Base-by-base conservation (phyloP, 1,140 invertebrate genomes). In the Brachionus rubens region DNA sequence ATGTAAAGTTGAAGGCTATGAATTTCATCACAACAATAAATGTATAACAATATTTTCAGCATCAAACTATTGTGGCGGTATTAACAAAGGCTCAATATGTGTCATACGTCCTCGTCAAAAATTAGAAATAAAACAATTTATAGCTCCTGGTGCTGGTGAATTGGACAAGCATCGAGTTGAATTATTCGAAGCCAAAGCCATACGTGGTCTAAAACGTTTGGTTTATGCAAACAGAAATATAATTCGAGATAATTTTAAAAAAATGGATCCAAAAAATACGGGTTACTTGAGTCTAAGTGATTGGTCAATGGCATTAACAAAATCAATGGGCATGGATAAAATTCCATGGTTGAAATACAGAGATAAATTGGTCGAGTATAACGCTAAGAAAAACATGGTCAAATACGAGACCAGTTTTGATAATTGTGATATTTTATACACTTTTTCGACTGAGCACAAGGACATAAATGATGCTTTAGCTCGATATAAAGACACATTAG, bases 21-120 rank as follows among this genome's bases (percentile, higher is more conserved):
- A 95, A 83, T 89, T 91, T 75, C 88, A 88, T 26, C 93, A 96
- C 79, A 88, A 90, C 80, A 89, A 90, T 76, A 90, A 90, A 85
- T 91, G 92, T 52, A 88, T 96, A 77, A 96, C 93, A 41, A 91
- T 95, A 78, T 96, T 96, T 84, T 94, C 92, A 6, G 93, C 92
- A 0, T 95, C 93, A 1, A 95, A 94, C 83, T 96, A 95, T 82
- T 96, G 95, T 83, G 92, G 93, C 81, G 92, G 92, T 1, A 93
- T 91, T 21, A 96, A 96, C 82, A 91, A 92, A 80, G 93, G 93
- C 0, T 92, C 93, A 1, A 94, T 93, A 82, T 85, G 94, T 76
- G 92, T 91, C 80, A 85, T 94, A 3, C n/a, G 48, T 1, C 88
- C 87, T 67, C 26, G 21, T 5, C 68, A 72, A 54, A 72, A 72